Evolutionary conservation across 2,113 vertebrate genomes (phyloP), one percentile per base, ranked within the genome.

Genomic region (Puffinus mauretanicus): DNA sequence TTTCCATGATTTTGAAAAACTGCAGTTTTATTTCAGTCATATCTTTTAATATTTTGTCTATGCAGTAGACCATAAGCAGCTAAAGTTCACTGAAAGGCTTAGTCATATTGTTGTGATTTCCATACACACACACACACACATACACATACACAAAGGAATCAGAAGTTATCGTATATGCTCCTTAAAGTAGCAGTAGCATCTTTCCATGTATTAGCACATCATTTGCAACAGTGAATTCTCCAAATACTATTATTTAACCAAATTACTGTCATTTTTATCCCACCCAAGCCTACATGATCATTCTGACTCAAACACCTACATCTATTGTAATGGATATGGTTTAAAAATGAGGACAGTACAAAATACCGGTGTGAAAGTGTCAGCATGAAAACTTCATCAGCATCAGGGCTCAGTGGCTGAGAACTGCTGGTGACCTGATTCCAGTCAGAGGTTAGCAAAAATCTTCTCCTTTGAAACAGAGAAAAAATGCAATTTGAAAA

Each of bases 401-500:
- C 34, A 32, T 49, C 2, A 13, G 26, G 16, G 16, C 27, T 86
- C 64, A 21, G 27, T 67, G 65, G 11, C 52, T 90, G 32, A 88
- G 75, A 86, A 79, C 60, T 90, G 38, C 60, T 55, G 69, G 34
- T 94, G 60, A 44, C 44, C 85, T 64, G 62, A 32, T 93, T 95
- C 51, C 30, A 81, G 52, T 78, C 70, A 71, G 42, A 97, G 85
- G 47, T 86, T 64, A 88, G 32, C 57, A 92, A 88, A 90, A 94
- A 83, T 88, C 17, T 69, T 76, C 29, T 94, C 58, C 62, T 95
- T 88, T 94, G 40, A 96, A 98, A 96, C 47, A 87, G 47, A n/a
- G 26, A 72, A 91, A 93, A 94, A 94, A 84, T 51, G 61, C 22
- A 95, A 81, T 94, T 95, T 95, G 76, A 97, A 95, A 95, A 88